Evolutionary conservation across 1,140 invertebrate genomes (phyloP).

Genomic region (Drosophila pachea): DNA sequence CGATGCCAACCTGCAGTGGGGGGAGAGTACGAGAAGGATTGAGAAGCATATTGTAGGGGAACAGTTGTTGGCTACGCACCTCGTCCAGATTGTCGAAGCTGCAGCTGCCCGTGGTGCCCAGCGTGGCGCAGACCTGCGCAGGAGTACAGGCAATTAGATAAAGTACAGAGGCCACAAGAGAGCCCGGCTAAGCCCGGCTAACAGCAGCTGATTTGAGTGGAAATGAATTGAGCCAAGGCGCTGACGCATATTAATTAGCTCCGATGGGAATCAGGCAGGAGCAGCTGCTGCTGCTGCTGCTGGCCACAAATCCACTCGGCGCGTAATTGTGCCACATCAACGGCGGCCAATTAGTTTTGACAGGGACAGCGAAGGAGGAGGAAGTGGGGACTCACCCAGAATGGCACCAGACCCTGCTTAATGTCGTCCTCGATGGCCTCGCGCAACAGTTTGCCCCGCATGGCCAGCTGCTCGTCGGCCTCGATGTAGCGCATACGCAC

Average conservation of each 20-base stretch:
- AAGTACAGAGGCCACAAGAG: constrained; percentile 3
- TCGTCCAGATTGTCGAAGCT: constrained; percentile 95
- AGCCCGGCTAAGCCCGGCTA: background rate
- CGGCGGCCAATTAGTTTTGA: constrained; percentile 72
- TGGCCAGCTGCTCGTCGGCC: constrained; percentile 88
- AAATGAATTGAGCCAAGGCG: background rate
- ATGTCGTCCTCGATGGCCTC: constrained; percentile 91
- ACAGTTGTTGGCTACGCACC: constrained; percentile 80
- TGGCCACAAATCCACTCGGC: constrained; percentile 42
- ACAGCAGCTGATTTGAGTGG: background rate
- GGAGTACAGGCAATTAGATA: constrained; percentile 1
- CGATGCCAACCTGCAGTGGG: constrained; percentile 78
- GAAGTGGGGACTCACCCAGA: constrained; percentile 87
- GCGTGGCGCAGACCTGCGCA: constrained; percentile 91
- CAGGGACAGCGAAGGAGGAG: constrained; percentile 22
- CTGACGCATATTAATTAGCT: constrained; percentile 65
- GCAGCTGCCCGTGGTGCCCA: constrained; percentile 97
- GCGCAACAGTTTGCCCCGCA: constrained; percentile 89
- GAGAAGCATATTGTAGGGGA: no score
- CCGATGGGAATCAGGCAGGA: constrained; percentile 52
- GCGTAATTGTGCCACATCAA: constrained; percentile 35
- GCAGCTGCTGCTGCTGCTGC: constrained; percentile 41
- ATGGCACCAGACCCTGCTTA: constrained; percentile 93
- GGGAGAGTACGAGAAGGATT: background rate
- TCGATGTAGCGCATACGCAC: constrained; percentile 96